A percentile compares a stretch with the other conserved stretches of the same genome.
phyloP scores from a whole-genome alignment of 1,140 invertebrate genomes.

The Hydropsyche tenuis region DNA sequence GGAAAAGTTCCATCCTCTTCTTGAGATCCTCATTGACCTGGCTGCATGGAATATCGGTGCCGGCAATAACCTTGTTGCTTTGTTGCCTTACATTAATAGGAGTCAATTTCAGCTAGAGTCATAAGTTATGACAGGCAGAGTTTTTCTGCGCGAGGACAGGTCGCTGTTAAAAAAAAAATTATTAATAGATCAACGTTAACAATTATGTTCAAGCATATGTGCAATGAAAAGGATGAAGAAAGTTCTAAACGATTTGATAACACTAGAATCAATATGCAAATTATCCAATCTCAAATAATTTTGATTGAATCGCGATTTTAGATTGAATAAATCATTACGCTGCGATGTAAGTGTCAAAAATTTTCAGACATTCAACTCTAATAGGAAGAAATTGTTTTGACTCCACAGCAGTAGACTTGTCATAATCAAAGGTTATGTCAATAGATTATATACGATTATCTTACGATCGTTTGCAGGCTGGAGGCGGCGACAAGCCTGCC shows the following conservation, averaged over 20 bases:
- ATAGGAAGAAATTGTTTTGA: too few species aligned
- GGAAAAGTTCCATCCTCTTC: conserved; percentile 39
- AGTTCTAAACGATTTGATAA: not conserved
- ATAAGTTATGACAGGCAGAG: conserved; percentile 25
- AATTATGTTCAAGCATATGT: too few species aligned
- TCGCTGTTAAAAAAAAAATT: conserved; percentile 18
- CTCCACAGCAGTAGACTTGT: too few species aligned
- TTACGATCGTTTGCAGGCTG: conserved; percentile 37
- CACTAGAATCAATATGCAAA: too few species aligned
- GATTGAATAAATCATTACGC: too few species aligned
- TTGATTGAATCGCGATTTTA: too few species aligned
- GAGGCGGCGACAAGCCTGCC: conserved; percentile 30
- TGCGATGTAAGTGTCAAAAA: too few species aligned
- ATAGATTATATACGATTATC: conserved; percentile 29
- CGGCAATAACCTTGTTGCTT: conserved; percentile 26
- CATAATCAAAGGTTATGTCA: not conserved
- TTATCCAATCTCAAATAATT: too few species aligned
- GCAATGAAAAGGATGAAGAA: too few species aligned
- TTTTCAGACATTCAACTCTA: too few species aligned
- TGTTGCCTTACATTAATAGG: not conserved
- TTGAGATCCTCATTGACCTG: conserved; percentile 22
- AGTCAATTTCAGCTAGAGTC: conserved; percentile 40
- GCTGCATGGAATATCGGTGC: conserved; percentile 21
- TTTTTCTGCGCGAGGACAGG: conserved; percentile 5
- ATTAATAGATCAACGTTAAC: not conserved